Conservation (phyloP, 1,140 invertebrate genomes). For the Zophobas morio region DNA sequence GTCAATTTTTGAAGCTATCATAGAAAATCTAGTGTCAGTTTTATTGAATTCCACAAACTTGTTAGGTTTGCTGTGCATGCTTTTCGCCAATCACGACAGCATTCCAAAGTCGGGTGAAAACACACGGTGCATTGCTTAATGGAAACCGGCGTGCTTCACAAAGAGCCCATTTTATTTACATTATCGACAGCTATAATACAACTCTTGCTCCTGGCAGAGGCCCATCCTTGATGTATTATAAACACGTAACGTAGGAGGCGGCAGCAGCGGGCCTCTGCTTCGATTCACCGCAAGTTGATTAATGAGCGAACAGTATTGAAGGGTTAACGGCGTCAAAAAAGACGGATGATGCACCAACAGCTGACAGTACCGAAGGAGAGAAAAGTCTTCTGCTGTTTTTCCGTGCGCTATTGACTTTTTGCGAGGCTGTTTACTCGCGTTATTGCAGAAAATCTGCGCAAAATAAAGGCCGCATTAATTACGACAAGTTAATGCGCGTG, state of each 20-base stretch:
- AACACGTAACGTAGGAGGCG: conserved; percentile 34
- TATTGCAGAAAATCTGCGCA: conserved; percentile 12
- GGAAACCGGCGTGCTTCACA: too few species aligned
- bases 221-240: conserved; percentile 42
- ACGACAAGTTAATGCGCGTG: conserved; percentile 11
- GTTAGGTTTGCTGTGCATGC: too few species aligned
- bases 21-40: too few species aligned
- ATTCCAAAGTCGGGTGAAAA: too few species aligned
- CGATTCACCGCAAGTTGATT: conserved; percentile 47
- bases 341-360: conserved; percentile 48
- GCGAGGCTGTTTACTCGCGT: conserved; percentile 4
- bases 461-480: conserved; percentile 2
- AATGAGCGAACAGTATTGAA: conserved; percentile 49
- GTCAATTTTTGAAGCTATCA: too few species aligned
- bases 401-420: conserved; percentile 12
- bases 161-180: too few species aligned
- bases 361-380: conserved; percentile 36
- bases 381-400: conserved; percentile 5
- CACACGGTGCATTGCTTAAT: too few species aligned
- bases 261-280: neutral
- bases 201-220: neutral
- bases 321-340: conserved; percentile 53
- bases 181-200: too few species aligned
- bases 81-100: too few species aligned
- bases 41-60: too few species aligned